Evolutionary conservation across 2,888 invertebrate species (phyloP).

Genomic region (Cyclophora albipunctata): DNA sequence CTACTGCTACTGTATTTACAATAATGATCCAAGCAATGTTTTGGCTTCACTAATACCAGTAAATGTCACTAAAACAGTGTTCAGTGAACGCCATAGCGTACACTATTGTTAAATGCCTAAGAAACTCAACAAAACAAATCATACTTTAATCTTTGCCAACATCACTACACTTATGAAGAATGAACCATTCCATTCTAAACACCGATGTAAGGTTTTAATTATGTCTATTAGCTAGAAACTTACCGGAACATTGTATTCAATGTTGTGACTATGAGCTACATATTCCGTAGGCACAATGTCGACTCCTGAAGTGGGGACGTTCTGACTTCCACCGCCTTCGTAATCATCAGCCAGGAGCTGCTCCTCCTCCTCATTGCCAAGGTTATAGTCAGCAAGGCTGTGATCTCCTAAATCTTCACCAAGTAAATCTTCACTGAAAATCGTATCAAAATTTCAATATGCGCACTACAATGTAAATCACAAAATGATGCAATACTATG

Average conservation of each 20-base stretch:
- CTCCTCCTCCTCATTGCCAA: conserved; percentile 70
- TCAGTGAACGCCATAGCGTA: no score
- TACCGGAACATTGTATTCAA: conserved; percentile 47
- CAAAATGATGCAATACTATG: not conserved
- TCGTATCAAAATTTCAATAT: conserved; percentile 13
- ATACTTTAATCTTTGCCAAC: no score
- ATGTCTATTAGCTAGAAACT: no score
- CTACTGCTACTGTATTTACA: no score
- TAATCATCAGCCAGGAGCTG: conserved; percentile 67
- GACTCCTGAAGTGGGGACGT: conserved; percentile 49
- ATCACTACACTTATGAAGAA: no score
- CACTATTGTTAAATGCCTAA: no score
- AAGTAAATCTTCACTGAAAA: conserved; percentile 67
- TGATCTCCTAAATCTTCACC: conserved; percentile 69
- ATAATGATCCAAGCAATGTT: no score
- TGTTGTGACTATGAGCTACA: conserved; percentile 23
- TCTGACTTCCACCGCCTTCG: conserved; percentile 50
- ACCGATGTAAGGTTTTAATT: no score
- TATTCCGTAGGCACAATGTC: conserved; percentile 44
- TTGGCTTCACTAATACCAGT: no score
- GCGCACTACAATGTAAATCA: not conserved
- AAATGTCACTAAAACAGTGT: no score
- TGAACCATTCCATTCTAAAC: no score
- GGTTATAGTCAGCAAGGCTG: conserved; percentile 66
- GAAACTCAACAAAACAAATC: no score